These are phyloP conservation scores for Equus przewalskii DNA, from an alignment of 2,113 vertebrate genomes.

Conservation along the genomic window DNA sequence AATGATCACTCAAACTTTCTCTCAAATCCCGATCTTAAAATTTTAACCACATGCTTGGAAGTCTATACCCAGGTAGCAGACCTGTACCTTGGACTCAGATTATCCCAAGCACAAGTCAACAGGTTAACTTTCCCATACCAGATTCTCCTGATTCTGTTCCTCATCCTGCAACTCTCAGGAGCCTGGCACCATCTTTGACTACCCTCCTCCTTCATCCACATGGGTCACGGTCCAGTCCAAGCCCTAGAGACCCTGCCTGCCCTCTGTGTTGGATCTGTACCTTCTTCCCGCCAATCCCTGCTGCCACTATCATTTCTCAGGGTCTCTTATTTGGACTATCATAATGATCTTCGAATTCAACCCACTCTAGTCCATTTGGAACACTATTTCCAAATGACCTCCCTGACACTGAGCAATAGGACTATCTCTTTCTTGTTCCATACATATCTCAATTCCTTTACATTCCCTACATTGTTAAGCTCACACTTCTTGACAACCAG, in stretches of 20 bases:
- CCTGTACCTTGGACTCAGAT: background rate
- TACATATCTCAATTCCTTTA: too few species aligned
- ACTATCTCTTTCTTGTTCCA: background rate
- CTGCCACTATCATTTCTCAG: rapidly evolving
- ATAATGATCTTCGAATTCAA: rapidly evolving
- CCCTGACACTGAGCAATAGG: rapidly evolving
- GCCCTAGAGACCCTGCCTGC: rapidly evolving
- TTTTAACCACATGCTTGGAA: background rate
- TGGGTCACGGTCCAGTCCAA: too few species aligned
- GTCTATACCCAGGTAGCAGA: background rate
- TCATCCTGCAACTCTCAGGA: rapidly evolving
- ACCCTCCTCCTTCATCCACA: rapidly evolving
- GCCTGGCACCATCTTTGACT: rapidly evolving
- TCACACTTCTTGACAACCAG: rapidly evolving
- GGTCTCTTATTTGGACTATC: background rate
- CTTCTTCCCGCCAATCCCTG: background rate
- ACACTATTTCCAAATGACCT: too few species aligned
- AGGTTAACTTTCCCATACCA: rapidly evolving
- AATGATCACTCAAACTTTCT: too few species aligned
- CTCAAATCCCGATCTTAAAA: background rate
- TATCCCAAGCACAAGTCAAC: rapidly evolving
- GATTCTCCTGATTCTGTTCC: rapidly evolving
- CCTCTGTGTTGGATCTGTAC: rapidly evolving
- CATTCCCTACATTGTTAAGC: too few species aligned
- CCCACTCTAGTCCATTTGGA: rapidly evolving